Base-by-base conservation (phyloP, 2,797 vertebrate species). In the Lacerta viridis region DNA sequence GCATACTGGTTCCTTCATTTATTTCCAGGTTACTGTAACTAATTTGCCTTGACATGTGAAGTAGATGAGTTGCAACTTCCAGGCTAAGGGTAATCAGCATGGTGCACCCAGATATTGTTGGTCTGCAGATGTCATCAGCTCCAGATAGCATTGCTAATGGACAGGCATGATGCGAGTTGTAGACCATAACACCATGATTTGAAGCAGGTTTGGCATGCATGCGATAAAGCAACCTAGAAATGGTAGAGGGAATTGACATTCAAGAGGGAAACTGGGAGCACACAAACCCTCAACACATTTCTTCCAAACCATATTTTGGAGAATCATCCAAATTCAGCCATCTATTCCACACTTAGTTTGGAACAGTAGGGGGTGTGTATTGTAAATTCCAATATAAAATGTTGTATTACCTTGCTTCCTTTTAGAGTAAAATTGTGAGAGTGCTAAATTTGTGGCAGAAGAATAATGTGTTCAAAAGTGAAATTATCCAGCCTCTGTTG, bases 391-490 rank as follows among this genome's bases (percentile, higher is more conserved):
- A 89, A 86, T 82, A 23, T 43, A 72, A 86, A 90, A 88, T n/a
- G 0, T 90, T 88, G 2, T 89, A 25, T 94, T 90, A 50, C 80
- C 15, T 93, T 94, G 93, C 43, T 91, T 94, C n/a, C 83, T 94
- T 97, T 59, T 95, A 99, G 99, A 99, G 99, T 96, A 99, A 99
- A 97, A 99, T 99, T 81, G 99, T 99, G 87, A 96, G 99, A 94
- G 99, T 99, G n/a, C 97, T 99, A 84, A 99, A 99, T 95, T 97
- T 99, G 66, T 99, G 99, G 99, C 99, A 99, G 96, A 99, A 99
- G 97, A 99, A 99, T 94, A 98, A 97, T 0, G 99, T 99, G 55
- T 99, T 99, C 94, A 99, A 99, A 96, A 99, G 99, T 93, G 99
- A 99, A 97, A 99, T 99, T 95, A 99, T 99, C 93, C 99, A 99